These are phyloP conservation scores for Pissodes strobi DNA, from an alignment of 1,140 invertebrate species.

Conservation along the genomic window DNA sequence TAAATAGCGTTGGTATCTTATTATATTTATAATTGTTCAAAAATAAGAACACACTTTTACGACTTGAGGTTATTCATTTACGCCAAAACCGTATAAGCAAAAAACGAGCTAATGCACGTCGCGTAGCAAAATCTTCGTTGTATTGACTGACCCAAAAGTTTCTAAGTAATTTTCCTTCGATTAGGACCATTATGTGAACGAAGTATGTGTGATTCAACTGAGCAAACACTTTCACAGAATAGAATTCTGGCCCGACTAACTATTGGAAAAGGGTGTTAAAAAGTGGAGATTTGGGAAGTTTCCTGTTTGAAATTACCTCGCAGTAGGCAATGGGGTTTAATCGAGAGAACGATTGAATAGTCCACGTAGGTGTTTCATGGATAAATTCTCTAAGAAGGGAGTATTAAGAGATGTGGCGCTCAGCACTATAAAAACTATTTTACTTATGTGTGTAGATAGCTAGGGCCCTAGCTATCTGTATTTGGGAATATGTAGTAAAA, in stretches of 20 bases:
- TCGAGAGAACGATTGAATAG: too few relatives aligned
- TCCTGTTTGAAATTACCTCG: slow-evolving; percentile 25
- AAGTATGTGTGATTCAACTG: slow-evolving; percentile 48
- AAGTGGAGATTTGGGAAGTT: slow-evolving; percentile 50
- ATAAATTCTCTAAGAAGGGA: too few relatives aligned
- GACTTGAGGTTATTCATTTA: too few relatives aligned
- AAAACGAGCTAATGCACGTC: slow-evolving; percentile 2
- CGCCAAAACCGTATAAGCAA: neutral
- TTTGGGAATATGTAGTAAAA: too few relatives aligned
- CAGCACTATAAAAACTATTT: too few relatives aligned
- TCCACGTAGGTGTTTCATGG: too few relatives aligned
- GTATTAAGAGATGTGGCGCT: too few relatives aligned
- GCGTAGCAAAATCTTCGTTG: slow-evolving; percentile 36
- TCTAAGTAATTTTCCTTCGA: slow-evolving; percentile 50
- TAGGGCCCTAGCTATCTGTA: too few relatives aligned
- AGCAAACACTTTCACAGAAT: slow-evolving; percentile 44
- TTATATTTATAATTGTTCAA: too few relatives aligned
- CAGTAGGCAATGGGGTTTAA: slow-evolving; percentile 14
- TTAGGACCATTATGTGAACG: slow-evolving; percentile 48
- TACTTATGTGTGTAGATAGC: too few relatives aligned
- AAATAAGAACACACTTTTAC: too few relatives aligned
- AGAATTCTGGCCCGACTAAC: slow-evolving; percentile 31
- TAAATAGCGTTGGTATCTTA: too few relatives aligned
- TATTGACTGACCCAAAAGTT: slow-evolving; percentile 45
- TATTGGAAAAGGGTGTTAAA: slow-evolving; percentile 47